Conservation (phyloP, 2,888 invertebrate species). For the Cheilosia urbana region DNA sequence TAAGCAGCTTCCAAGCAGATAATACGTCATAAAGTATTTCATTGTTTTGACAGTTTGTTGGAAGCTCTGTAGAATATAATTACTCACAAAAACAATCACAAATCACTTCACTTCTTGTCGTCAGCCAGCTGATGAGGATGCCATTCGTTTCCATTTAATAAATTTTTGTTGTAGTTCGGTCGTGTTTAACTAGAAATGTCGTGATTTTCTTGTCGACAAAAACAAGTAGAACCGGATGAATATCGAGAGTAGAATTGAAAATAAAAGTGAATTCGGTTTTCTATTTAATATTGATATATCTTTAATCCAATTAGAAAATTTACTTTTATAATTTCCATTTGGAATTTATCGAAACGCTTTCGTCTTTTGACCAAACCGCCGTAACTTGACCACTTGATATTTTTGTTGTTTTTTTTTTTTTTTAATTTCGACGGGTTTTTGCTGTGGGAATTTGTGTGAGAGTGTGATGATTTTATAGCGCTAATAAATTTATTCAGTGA, state of each 20-base stretch:
- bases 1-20: not conserved
- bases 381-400: constrained; percentile 23
- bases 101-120: constrained; percentile 1
- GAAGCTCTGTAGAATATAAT: constrained; percentile 30
- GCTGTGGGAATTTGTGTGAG: constrained; percentile 5
- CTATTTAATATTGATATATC: not conserved
- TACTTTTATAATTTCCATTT: constrained; percentile 1
- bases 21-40: constrained; percentile 24
- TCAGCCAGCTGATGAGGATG: constrained; percentile 44
- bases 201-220: constrained; percentile 2
- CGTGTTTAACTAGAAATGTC: constrained; percentile 12
- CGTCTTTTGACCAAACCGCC: constrained; percentile 1
- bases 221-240: constrained; percentile 8
- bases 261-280: constrained; percentile 36
- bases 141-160: constrained; percentile 42
- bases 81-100: not conserved
- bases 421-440: constrained; percentile 34
- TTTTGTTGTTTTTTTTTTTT: not conserved
- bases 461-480: constrained; percentile 54
- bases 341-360: constrained; percentile 14
- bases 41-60: constrained; percentile 56
- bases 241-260: constrained; percentile 27
- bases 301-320: constrained; percentile 4
- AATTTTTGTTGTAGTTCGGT: constrained; percentile 53
- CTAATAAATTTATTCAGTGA: constrained; percentile 40